Evolutionary conservation across 2,888 invertebrate genomes (phyloP), one percentile per base, ranked within the genome.

Genomic region (Drosophila melanosoma): DNA sequence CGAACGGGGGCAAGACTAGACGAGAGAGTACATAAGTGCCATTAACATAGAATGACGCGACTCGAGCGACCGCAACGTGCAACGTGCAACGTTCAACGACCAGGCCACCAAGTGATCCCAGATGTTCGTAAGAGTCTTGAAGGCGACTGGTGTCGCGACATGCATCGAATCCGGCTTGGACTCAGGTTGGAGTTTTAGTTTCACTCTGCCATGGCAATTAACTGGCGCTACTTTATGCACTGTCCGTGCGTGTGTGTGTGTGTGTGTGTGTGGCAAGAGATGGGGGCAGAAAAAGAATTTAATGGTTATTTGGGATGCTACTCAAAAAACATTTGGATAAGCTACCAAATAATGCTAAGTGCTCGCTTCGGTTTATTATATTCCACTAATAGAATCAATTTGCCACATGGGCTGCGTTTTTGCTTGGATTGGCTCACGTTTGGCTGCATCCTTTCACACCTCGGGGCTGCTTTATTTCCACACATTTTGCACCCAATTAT

Each of bases 401-500:
- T 68, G 40, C 42, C 35, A 38, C 23, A 32, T 20, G n/a, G n/a
- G 35, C 20, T n/a, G 29, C 11, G 20, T 58, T 42, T 2, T 15
- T 5, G 36, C 12, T 26, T 17, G 20, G 4, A 3, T 45, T 26
- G 15, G 45, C 2, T n/a, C 23, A 11, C 23, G 35, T 33, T 40
- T 42, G n/a, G n/a, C 17, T 56, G 26, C 20, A 62, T 53, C 33
- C 49, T 33, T 59, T 59, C 59, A 66, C 54, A 56, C 72, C 26
- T 75, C 17, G 2, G 15, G 40, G 60, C 48, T 29, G 51, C 33
- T 23, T 42, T 35, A 51, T 68, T 72, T 75, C 42, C 6, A 52
- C 66, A 79, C 73, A 67, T 76, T 89, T 87, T 70, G 87, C 86
- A 87, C 84, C 87, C 89, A 87, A 88, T 87, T 89, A 89, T 77